Evolutionary conservation across 2,797 vertebrate species (phyloP).

Genomic region (Myiotriccus ornatus): DNA sequence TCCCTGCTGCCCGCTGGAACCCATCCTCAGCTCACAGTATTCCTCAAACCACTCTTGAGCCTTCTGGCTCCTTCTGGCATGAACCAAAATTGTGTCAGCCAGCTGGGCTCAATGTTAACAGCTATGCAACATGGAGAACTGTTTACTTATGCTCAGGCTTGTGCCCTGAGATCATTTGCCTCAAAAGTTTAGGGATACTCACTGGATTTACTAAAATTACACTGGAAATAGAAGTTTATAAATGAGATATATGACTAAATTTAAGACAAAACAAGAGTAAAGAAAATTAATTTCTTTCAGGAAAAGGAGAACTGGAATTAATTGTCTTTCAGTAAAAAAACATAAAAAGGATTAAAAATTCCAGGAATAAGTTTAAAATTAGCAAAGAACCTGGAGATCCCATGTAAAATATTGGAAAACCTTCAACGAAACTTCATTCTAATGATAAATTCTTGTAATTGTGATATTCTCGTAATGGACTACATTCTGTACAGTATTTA

Average conservation of each 20-base stretch:
- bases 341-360: background rate
- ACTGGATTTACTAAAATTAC: background rate
- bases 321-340: background rate
- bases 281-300: background rate
- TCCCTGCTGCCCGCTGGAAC: background rate
- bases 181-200: background rate
- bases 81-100: background rate
- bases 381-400: background rate
- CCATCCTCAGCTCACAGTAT: background rate
- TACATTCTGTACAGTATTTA: background rate
- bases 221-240: background rate
- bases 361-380: slow-evolving; percentile 12
- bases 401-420: background rate
- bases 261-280: background rate
- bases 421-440: background rate
- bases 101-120: background rate
- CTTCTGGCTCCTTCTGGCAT: background rate
- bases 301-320: background rate
- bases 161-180: background rate
- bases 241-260: background rate
- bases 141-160: background rate
- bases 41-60: background rate
- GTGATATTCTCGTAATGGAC: background rate
- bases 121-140: too few species aligned
- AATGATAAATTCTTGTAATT: background rate